Base-by-base conservation (phyloP, 2,888 invertebrate species). In the Archaeoteleia sp. region DNA sequence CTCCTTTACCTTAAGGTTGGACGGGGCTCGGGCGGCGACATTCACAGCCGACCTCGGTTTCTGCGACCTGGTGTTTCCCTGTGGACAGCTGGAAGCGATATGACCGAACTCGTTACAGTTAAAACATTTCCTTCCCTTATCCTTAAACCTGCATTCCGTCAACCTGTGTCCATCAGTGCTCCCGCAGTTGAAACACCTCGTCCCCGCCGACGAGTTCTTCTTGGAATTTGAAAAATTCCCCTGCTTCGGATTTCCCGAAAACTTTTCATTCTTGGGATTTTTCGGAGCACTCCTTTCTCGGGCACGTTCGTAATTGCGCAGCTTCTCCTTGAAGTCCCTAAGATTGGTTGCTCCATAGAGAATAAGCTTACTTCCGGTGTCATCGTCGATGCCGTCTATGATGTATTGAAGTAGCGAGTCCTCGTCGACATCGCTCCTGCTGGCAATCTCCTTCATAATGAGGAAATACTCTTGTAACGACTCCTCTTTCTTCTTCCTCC, bases 141-240 rank as follows among this genome's bases (percentile, higher is more conserved):
- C 42, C 9, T 60, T 42, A 12, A 23, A 1, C n/a, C 7, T 42
- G n/a, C 49, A 60, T 0, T 49, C 49, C 2, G 14, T 25, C 17
- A 43, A 49, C 9, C 13, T 39, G 9, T 60, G 49, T 3, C 30
- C 39, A 9, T 4, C 7, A 12, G 5, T 25, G 1, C n/a, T n/a
- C n/a, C 60, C 49, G 29, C 60, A 60, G 14, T 49, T 60, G 9
- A 34, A 60, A 15, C 49, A 49, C 7, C 27, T 46, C n/a, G n/a
- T n/a, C n/a, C n/a, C n/a, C n/a, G n/a, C n/a, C n/a, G n/a, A n/a
- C n/a, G n/a, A n/a, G n/a, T n/a, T n/a, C n/a, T n/a, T n/a, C n/a
- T n/a, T n/a, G n/a, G n/a, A n/a, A n/a, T n/a, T n/a, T n/a, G n/a
- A n/a, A n/a, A n/a, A n/a, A n/a, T n/a, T n/a, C n/a, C n/a, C n/a